Evolutionary conservation across 2,888 invertebrate species (phyloP).

Genomic region (Ectemnius lituratus): DNA sequence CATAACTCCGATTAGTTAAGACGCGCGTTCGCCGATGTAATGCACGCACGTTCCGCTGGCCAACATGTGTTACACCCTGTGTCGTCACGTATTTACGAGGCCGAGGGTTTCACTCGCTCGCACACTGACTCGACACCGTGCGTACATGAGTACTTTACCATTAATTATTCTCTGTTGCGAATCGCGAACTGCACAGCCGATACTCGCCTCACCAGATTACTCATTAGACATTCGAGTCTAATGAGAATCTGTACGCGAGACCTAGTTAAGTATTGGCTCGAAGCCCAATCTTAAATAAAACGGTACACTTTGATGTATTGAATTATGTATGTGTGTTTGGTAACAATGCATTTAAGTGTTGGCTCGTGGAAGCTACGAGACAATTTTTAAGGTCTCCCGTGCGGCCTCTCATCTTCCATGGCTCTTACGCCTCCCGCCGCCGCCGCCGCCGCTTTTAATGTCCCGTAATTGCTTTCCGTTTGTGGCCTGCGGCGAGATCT

Average conservation of each 20-base stretch:
- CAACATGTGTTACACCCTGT: slow-evolving; percentile 54
- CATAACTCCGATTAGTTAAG: slow-evolving; percentile 67
- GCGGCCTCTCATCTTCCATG: slow-evolving; percentile 54
- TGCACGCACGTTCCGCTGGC: slow-evolving; percentile 50
- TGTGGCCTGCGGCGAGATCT: slow-evolving; percentile 63
- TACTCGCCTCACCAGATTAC: not conserved
- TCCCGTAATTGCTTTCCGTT: slow-evolving; percentile 64
- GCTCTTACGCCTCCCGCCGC: slow-evolving; percentile 34
- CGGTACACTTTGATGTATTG: not conserved
- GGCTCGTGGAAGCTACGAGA: slow-evolving; percentile 11
- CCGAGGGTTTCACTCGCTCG: slow-evolving; percentile 30
- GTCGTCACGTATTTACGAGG: slow-evolving; percentile 61
- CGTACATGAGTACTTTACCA: slow-evolving; percentile 30
- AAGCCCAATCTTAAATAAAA: too few relatives aligned
- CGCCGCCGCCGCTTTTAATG: slow-evolving; percentile 56
- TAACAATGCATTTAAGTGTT: slow-evolving; percentile 18
- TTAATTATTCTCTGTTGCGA: slow-evolving; percentile 56
- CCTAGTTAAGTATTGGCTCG: too few relatives aligned
- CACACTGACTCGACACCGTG: slow-evolving; percentile 50
- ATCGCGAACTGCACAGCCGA: not conserved
- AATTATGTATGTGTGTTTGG: not conserved
- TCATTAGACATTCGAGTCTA: too few relatives aligned
- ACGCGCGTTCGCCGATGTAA: slow-evolving; percentile 62
- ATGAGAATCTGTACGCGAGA: too few relatives aligned
- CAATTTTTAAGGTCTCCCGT: slow-evolving; percentile 48